Conservation (phyloP, 2,797 vertebrate genomes). For the Diplodus sargus region DNA sequence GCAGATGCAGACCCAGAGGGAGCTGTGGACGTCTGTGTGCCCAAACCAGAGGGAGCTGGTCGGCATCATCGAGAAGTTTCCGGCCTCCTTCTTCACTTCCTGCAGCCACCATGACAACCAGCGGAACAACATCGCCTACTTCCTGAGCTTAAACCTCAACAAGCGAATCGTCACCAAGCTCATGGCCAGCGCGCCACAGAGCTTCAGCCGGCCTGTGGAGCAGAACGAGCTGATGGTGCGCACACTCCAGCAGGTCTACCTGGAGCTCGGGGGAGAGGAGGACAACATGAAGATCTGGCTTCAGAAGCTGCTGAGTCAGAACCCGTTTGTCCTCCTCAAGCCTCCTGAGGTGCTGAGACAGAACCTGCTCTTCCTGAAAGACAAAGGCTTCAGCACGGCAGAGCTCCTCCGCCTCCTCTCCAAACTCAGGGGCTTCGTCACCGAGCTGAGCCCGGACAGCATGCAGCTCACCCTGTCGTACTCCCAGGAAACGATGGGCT, state of each 20-base stretch:
- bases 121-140: slow-evolving; percentile 89
- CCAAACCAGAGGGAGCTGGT: slow-evolving; percentile 86
- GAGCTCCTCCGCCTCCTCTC: slow-evolving; percentile 91
- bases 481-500: slow-evolving; percentile 86
- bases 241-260: slow-evolving; percentile 87
- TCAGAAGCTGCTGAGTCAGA: slow-evolving; percentile 94
- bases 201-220: slow-evolving; percentile 88
- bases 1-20: slow-evolving; percentile 84
- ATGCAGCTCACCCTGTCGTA: slow-evolving; percentile 87
- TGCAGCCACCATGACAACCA: slow-evolving; percentile 85
- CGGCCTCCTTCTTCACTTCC: slow-evolving; percentile 91
- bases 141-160: slow-evolving; percentile 90
- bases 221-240: slow-evolving; percentile 86
- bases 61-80: slow-evolving; percentile 92
- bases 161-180: slow-evolving; percentile 92
- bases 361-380: slow-evolving; percentile 89
- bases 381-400: slow-evolving; percentile 84
- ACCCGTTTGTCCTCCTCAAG: slow-evolving; percentile 92
- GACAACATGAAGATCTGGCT: slow-evolving; percentile 93
- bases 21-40: slow-evolving; percentile 91
- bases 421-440: slow-evolving; percentile 92
- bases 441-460: slow-evolving; percentile 86
- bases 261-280: slow-evolving; percentile 88
- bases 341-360: slow-evolving; percentile 80
- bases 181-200: slow-evolving; percentile 89